Percentiles rank a stretch among this genome's conserved stretches.
Conservation (phyloP, 2,113 vertebrate species). For the Clarias macrocephalus region DNA sequence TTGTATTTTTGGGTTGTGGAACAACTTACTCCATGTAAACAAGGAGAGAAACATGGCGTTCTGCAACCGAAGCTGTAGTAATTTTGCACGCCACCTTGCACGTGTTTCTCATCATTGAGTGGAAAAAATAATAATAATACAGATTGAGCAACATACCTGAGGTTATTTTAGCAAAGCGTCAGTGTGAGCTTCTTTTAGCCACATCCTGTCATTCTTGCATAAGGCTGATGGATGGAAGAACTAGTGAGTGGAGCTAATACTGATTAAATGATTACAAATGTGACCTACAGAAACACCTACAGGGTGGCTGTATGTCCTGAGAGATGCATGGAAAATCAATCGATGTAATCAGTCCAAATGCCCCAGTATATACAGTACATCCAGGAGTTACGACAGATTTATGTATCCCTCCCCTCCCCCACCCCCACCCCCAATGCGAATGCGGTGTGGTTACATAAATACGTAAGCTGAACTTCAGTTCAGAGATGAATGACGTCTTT, state of each 20-base stretch:
- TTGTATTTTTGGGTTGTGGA: background rate
- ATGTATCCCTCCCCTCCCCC: background rate
- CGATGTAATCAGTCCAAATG: background rate
- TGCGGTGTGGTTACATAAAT: constrained; percentile 1
- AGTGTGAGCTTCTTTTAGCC: background rate
- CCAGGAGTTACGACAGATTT: background rate
- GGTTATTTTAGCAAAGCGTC: background rate
- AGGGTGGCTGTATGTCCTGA: background rate
- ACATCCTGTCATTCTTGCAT: background rate
- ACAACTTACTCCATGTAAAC: background rate
- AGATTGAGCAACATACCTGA: background rate
- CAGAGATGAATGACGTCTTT: constrained; percentile 52
- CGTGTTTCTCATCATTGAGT: background rate
- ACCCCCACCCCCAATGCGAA: background rate
- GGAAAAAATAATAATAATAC: background rate
- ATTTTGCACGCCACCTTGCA: background rate
- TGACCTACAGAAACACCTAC: background rate
- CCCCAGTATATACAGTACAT: background rate
- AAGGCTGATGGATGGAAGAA: background rate
- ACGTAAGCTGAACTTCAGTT: constrained; percentile 3
- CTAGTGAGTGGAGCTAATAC: background rate
- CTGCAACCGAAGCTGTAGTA: background rate
- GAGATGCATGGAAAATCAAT: background rate
- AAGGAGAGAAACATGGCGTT: background rate
- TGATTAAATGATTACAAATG: background rate